Base-by-base conservation (phyloP, 2,113 vertebrate genomes). In the Phalacrocorax pelagicus region DNA sequence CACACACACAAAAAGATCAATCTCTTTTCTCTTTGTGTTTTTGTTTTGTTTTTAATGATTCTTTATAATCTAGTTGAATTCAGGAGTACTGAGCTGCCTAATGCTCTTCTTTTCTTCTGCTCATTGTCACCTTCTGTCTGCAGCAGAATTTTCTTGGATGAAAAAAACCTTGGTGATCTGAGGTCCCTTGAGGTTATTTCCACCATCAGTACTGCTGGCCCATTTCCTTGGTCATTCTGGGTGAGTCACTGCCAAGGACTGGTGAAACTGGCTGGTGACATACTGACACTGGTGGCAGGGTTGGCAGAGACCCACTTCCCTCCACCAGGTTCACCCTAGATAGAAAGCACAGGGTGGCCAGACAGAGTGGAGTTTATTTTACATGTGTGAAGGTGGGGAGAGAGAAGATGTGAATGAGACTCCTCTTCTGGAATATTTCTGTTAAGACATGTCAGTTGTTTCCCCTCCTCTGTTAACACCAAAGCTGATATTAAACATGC, bases 401-500 rank as follows among this genome's bases (percentile, higher is more conserved):
- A 47, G 21, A 57, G 59, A 54, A 58, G 62, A 94, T 40, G 38
- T 23, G 58, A 94, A 67, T 30, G 30, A 74, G 52, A 92, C 36
- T 87, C 42, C 47, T 94, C 57, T 93, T 79, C 66, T 79, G 75
- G 72, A 85, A 30, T 40, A 88, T 66, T 92, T 88, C 67, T 8
- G 3, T 44, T 81, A n/a, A 92, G 89, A 79, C 57, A 84, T 70
- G 69, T 65, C 75, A 62, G 71, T 96, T 85, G 47, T 83, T 96
- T 96, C 83, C 90, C 75, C 29, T 87, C 36, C 66, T 85, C 84
- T 94, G 93, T 90, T 96, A 94, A 94, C 87, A 81, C 78, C 84
- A 94, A 94, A 86, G 34, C 75, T 88, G 92, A 47, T 87, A 86
- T 95, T 96, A 95, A 95, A 88, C 97, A 88, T 42, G 70, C 74